Evolutionary conservation across 2,797 vertebrate genomes (phyloP).

Genomic region (Sebastes miniatus): DNA sequence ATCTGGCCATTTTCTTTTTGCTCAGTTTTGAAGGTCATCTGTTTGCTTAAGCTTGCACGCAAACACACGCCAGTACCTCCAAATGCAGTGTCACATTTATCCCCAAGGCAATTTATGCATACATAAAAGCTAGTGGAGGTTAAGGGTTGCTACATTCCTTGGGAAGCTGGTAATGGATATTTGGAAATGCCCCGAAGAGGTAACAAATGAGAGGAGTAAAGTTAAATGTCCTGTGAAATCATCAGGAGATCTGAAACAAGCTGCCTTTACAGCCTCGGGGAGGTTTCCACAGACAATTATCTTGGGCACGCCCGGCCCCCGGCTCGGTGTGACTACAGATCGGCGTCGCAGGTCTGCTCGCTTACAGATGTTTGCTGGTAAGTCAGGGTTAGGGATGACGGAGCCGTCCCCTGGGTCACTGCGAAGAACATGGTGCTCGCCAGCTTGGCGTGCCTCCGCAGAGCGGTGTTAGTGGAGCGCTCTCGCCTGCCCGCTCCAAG

Average conservation of each 20-base stretch:
- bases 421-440: conserved; percentile 28
- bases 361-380: conserved; percentile 62
- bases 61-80: conserved; percentile 53
- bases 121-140: conserved; percentile 79
- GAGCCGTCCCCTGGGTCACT: conserved; percentile 42
- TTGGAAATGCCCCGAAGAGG: conserved; percentile 80
- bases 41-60: conserved; percentile 26
- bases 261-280: conserved; percentile 72
- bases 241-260: conserved; percentile 78
- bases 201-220: conserved; percentile 86
- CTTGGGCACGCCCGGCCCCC: conserved; percentile 37
- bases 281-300: conserved; percentile 73
- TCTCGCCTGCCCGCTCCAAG: conserved; percentile 38
- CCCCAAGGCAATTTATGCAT: conserved; percentile 74
- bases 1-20: not conserved
- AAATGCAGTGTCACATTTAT: conserved; percentile 66
- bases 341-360: conserved; percentile 37
- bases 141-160: conserved; percentile 77
- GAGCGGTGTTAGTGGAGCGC: conserved; percentile 27
- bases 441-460: conserved; percentile 46
- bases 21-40: conserved; percentile 51
- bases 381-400: conserved; percentile 48
- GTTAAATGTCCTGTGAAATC: conserved; percentile 88
- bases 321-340: conserved; percentile 58
- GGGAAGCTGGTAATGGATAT: conserved; percentile 81